Evolutionary conservation across 2,113 vertebrate species (phyloP), one percentile per base, ranked within the genome.

Genomic region (Cyprinodon brontotheroides): DNA sequence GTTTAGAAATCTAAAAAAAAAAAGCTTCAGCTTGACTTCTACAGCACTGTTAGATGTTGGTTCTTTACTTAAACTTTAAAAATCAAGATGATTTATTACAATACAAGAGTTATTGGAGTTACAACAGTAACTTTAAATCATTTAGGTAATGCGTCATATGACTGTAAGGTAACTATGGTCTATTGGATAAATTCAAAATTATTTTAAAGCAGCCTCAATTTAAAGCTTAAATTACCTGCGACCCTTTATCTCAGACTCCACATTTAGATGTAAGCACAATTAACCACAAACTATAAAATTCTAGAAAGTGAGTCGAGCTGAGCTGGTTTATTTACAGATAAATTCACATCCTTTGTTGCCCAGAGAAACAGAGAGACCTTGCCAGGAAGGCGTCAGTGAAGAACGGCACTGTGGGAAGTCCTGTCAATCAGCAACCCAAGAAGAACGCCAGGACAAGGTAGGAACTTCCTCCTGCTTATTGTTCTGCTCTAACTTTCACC

Each of bases 371-470:
- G 94, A 94, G 98, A 87, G 98, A 99, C 75, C 93, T 98, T 82
- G 97, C 96, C 88, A 95, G 96, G 85, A 99, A 99, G 92, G 96
- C 97, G 2, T 98, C 98, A 0, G 94, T 96, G 91, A 99, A 99
- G 93, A 99, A 97, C 0, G 95, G 97, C 81, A 96, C 94, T 41
- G 96, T 97, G 93, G 97, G 96, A 77, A 99, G 98, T 88, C 98
- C 98, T 0, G 97, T 99, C 89, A 99, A 96, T 91, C 98, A 99
- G 68, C 98, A 99, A 80, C 98, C 98, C 81, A 99, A 99, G 95
- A 99, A 99, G 94, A 99, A 97, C 90, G 96, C 97, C 83, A 93
- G 97, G 85, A 99, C 98, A 93, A 96, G 97, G 97, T 99, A 94
- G 92, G 77, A 1, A 39, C 71, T 59, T 64, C 67, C 64, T 65